Evolutionary conservation across 2,888 invertebrate genomes (phyloP), one percentile per base, ranked within the genome.

Genomic region (Spilarctia lutea): DNA sequence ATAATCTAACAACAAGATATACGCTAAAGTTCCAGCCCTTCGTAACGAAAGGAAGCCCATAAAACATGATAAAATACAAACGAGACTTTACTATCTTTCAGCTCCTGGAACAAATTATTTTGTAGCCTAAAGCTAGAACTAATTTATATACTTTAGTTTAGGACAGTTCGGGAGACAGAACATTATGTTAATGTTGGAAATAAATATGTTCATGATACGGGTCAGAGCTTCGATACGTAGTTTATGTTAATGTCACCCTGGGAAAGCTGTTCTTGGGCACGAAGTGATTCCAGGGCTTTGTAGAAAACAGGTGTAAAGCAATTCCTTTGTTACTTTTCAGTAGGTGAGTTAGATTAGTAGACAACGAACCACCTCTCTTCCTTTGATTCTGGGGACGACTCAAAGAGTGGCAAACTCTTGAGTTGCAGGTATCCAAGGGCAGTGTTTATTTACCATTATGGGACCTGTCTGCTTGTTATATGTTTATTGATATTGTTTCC

Each of bases 21-120:
- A 60, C 39, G 60, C 35, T 66, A 71, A 63, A 63, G 68, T 48
- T 68, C 68, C 69, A 78, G 75, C 60, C 78, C 24, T 48, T 72
- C 72, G 52, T 77, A 52, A 69, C 56, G 35, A 52, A 56, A n/a
- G 42, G 42, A 73, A 72, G 11, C 30, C 56, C 48, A 75, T 83
- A 83, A 85, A 85, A 39, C 73, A 78, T 78, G 79, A 81, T 84
- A 71, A 71, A 70, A 79, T 65, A 71, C 69, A 81, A 83, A 83
- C 71, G 45, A 83, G 81, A 85, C 66, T 83, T 77, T 84, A 83
- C 72, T 74, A 48, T 69, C 75, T 30, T 27, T 39, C 35, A 60
- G 68, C 69, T 65, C 80, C 33, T 39, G 81, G 79, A 79, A 82
- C 76, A 79, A 82, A 83, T 83, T 81, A 81, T 77, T 74, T 82